These are phyloP conservation scores for Microhierax caerulescens DNA, from an alignment of 2,797 vertebrate species.

Conservation along the genomic window DNA sequence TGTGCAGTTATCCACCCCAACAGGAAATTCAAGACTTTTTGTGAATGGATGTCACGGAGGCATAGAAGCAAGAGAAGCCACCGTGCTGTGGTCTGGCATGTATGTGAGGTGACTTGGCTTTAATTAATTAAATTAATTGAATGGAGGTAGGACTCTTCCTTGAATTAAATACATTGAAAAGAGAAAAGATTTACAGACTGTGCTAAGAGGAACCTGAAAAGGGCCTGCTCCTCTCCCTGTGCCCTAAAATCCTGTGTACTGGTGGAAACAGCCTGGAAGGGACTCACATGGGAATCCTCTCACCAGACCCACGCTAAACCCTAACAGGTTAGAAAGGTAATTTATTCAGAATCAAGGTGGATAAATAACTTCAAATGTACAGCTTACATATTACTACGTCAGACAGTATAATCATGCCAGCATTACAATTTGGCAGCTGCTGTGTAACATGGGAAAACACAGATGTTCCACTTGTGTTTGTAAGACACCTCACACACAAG, in stretches of 20 bases:
- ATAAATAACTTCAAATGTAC: neutral
- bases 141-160: neutral
- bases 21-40: constrained; percentile 8
- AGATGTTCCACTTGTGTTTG: neutral
- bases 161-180: neutral
- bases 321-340: neutral
- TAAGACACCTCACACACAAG: neutral
- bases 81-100: rapidly evolving
- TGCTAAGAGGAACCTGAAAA: neutral
- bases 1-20: neutral
- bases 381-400: neutral
- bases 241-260: neutral
- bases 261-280: neutral
- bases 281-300: rapidly evolving
- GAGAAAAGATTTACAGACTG: neutral
- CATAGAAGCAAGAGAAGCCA: neutral
- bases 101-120: neutral
- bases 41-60: neutral
- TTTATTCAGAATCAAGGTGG: neutral
- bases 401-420: neutral
- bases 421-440: neutral
- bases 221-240: neutral
- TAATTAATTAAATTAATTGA: neutral
- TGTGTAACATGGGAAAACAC: neutral
- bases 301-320: neutral